Percentiles rank a stretch among this genome's conserved stretches.
These are phyloP conservation scores for Cerceris ruficornis DNA, from an alignment of 2,888 invertebrate species.

Conservation along the genomic window DNA sequence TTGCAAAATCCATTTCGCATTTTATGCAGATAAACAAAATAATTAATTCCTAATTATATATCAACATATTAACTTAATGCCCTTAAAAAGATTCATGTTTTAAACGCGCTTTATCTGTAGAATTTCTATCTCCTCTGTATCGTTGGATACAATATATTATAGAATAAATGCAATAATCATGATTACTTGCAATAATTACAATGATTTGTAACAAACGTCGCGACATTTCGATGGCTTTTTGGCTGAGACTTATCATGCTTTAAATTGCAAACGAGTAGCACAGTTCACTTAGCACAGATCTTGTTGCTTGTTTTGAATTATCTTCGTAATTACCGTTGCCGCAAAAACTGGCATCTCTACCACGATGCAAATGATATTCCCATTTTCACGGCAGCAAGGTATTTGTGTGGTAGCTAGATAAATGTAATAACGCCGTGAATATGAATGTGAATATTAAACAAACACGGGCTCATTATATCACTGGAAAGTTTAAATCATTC, in stretches of 20 bases:
- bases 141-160: too few species aligned
- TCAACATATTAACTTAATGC: too few species aligned
- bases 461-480: too few species aligned
- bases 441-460: constrained; percentile 1
- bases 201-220: not conserved
- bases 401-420: not conserved
- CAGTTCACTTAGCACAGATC: not conserved
- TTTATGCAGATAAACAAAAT: too few species aligned
- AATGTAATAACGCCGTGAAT: not conserved
- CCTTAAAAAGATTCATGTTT: too few species aligned
- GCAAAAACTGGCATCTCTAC: constrained; percentile 1
- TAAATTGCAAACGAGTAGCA: not conserved
- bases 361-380: constrained; percentile 16
- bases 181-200: too few species aligned
- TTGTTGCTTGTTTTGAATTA: constrained; percentile 32
- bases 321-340: constrained; percentile 23
- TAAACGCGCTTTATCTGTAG: too few species aligned
- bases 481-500: not conserved
- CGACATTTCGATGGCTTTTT: not conserved
- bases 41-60: too few species aligned
- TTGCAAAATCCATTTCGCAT: too few species aligned
- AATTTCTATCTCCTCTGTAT: too few species aligned
- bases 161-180: too few species aligned
- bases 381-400: constrained; percentile 14
- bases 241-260: not conserved